These are phyloP conservation scores for Chrysolophus pictus DNA, from an alignment of 2,797 vertebrate genomes.

Conservation along the genomic window DNA sequence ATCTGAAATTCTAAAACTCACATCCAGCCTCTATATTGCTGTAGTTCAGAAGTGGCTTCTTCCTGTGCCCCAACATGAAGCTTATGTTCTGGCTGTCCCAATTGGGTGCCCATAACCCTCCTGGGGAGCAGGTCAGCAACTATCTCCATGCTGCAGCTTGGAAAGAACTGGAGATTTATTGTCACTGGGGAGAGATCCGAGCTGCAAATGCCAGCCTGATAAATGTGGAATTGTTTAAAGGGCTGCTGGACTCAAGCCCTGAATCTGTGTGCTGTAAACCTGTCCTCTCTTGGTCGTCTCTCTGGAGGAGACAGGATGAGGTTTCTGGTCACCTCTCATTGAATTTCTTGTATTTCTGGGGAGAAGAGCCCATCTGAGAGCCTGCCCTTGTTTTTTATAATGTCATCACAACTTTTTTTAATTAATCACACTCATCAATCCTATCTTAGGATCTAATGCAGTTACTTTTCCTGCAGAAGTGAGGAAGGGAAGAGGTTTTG, in stretches of 20 bases:
- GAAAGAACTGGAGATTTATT: background rate
- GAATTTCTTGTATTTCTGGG: background rate
- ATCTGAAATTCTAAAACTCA: background rate
- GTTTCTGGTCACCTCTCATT: background rate
- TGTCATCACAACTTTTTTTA: background rate
- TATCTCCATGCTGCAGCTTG: background rate
- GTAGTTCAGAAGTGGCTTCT: background rate
- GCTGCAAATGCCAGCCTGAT: background rate
- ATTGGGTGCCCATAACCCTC: fast-evolving
- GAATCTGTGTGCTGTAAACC: background rate
- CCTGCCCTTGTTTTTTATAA: background rate
- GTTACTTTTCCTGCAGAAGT: background rate
- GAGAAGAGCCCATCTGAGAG: background rate
- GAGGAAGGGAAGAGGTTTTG: background rate
- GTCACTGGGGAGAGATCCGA: background rate
- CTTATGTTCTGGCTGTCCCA: background rate
- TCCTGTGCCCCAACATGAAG: background rate
- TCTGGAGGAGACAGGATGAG: background rate
- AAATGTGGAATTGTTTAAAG: background rate
- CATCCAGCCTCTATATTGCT: fast-evolving
- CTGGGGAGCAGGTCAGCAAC: background rate
- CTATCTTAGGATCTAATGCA: background rate
- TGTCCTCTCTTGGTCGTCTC: background rate
- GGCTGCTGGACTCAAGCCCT: background rate
- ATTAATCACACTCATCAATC: background rate